Base-by-base conservation (phyloP, 2,888 invertebrate genomes). In the Liposcelis brunnea region DNA sequence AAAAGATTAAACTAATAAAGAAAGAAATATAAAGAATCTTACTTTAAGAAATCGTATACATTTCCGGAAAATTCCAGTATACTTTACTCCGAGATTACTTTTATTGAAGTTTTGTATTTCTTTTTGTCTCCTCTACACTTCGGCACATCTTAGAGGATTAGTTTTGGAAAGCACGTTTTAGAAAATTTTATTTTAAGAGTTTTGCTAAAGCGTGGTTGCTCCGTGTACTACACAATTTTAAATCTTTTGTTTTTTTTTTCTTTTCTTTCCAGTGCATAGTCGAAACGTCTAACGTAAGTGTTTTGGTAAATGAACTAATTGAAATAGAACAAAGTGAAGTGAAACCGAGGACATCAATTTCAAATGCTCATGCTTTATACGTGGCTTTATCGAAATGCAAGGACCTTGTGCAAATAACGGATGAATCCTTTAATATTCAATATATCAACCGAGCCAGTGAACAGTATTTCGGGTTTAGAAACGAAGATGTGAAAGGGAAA, bases 361-460 rank as follows among this genome's bases (percentile, higher is more conserved):
- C 80, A 37, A 82, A 87, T 1, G 74, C 78, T 15, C 77, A 82
- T 55, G 81, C 87, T 4, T 71, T 93, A 14, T 80, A 86, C 52
- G 76, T 82, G 18, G 89, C 90, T n/a, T 68, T 84, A 45, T 89
- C 91, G 63, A 77, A 81, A 59, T 82, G 83, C 58, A 74, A 77
- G 48, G 91, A 93, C 62, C 75, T 89, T 53, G 77, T 93, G 14
- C 80, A 90, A 53, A 75, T 94, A 53, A 87, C 90, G 15, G 86
- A 89, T 61, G 80, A 83, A 56, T 75, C 80, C 56, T 80, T 84
- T 59, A 74, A 78, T 63, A 63, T 65, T 40, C 69, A 91, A 84
- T 83, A 86, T 61, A 79, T 85, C 53, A 93, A 93, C 64, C 78
- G 80, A 56, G 77, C 87, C 16, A 83, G 82, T 63, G 87, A 89